phyloP scores from a whole-genome alignment of 2,888 invertebrate species.

The Globia sparganii region DNA sequence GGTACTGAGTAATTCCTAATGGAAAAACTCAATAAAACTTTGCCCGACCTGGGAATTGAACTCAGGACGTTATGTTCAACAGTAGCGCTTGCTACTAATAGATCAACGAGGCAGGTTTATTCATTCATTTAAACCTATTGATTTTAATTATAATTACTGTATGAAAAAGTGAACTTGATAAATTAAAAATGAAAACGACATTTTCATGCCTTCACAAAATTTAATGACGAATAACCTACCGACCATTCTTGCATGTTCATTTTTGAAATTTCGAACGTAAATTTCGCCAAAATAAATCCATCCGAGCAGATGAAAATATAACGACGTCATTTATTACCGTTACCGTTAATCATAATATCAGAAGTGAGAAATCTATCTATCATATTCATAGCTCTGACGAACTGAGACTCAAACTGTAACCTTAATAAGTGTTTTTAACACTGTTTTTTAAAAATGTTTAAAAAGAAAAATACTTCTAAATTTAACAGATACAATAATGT shows the following conservation, averaged over 20 bases:
- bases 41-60: too few relatives aligned
- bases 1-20: too few relatives aligned
- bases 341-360: constrained; percentile 8
- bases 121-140: background rate
- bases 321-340: background rate
- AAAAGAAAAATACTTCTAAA: too few relatives aligned
- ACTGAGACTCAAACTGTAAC: too few relatives aligned
- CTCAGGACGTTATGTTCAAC: too few relatives aligned
- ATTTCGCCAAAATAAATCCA: background rate
- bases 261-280: background rate
- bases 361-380: constrained; percentile 21
- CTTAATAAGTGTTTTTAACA: too few relatives aligned
- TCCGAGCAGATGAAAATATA: background rate
- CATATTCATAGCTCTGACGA: constrained; percentile 3
- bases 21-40: too few relatives aligned
- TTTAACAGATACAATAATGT: too few relatives aligned
- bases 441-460: too few relatives aligned
- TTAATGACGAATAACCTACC: background rate
- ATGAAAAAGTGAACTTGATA: background rate
- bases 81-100: too few relatives aligned
- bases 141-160: background rate
- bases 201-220: background rate
- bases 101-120: too few relatives aligned
- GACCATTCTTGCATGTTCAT: background rate
- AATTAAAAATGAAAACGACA: background rate